Percentiles rank a stretch among this genome's conserved stretches.
Conservation (phyloP, 2,888 invertebrate species). For the Drosophila algonquin region DNA sequence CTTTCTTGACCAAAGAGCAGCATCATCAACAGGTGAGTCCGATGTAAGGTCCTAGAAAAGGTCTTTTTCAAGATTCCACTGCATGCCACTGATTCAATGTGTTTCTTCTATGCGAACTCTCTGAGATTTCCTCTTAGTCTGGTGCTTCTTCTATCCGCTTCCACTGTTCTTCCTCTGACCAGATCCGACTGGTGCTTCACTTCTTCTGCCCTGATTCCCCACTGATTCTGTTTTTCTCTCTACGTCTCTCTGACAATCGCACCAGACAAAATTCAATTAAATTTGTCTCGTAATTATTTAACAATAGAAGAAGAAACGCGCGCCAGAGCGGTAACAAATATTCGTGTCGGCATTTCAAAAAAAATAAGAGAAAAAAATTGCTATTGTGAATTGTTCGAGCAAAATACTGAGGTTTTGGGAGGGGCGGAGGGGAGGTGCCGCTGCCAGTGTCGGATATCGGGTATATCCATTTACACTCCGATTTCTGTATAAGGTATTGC, state of each 20-base stretch:
- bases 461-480: slow-evolving; percentile 50
- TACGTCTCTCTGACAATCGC: slow-evolving; percentile 20
- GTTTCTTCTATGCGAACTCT: too few species aligned
- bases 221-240: background rate
- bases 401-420: background rate
- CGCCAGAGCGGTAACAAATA: too few species aligned
- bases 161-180: too few species aligned
- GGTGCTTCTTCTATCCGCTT: too few species aligned
- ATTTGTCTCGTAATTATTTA: slow-evolving; percentile 67
- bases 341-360: slow-evolving; percentile 30
- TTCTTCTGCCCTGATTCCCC: slow-evolving; percentile 9
- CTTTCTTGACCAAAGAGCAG: too few species aligned
- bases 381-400: background rate
- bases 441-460: slow-evolving; percentile 9
- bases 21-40: too few species aligned
- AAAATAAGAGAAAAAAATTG: background rate
- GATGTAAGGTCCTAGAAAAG: too few species aligned
- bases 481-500: slow-evolving; percentile 35
- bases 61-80: too few species aligned
- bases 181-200: background rate
- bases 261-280: slow-evolving; percentile 64
- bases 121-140: too few species aligned
- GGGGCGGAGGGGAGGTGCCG: background rate
- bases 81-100: too few species aligned
- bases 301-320: slow-evolving; percentile 60